These are phyloP conservation scores for Holothuria scabra DNA, from an alignment of 53 echinoderm and acorn worm species.

Conservation along the genomic window DNA sequence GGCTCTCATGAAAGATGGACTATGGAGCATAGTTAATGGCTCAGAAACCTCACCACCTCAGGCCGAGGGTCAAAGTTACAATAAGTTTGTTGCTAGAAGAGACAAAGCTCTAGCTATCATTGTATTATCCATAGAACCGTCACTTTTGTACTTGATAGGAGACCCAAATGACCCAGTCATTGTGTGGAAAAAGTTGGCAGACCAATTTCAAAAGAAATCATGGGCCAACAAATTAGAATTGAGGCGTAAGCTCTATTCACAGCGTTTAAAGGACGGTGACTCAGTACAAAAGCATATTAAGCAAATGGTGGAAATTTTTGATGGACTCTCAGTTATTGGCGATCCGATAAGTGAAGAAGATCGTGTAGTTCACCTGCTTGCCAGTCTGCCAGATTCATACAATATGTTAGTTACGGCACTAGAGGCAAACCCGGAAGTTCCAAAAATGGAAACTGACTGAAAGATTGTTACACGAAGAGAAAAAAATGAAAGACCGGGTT, in stretches of 20 bases:
- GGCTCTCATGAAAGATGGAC: conserved; percentile 10
- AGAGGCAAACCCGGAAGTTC: conserved; percentile 8
- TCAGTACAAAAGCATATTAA: conserved; percentile 34
- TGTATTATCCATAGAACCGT: background rate
- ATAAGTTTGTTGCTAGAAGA: conserved; percentile 17
- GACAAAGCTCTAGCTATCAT: background rate
- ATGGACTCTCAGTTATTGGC: conserved; percentile 14
- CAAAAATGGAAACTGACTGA: conserved; percentile 13
- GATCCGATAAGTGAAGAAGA: conserved; percentile 18
- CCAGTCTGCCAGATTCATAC: conserved; percentile 35
- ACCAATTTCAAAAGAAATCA: conserved; percentile 29
- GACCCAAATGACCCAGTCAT: background rate
- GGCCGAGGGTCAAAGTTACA: background rate
- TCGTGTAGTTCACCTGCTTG: conserved; percentile 10
- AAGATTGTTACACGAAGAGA: conserved; percentile 10
- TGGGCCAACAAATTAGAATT: conserved; percentile 21
- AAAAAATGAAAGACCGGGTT: conserved; percentile 8
- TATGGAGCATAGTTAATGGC: conserved; percentile 6
- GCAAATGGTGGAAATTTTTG: conserved; percentile 16
- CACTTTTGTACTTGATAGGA: background rate
- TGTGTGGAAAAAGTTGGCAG: conserved; percentile 14
- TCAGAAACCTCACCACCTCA: conserved; percentile 1
- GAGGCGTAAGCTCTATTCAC: background rate
- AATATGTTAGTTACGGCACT: conserved; percentile 4
- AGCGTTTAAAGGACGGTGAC: conserved; percentile 8